Evolutionary conservation across 1,140 invertebrate genomes (phyloP).

Genomic region (Leptinotarsa undecemlineata): DNA sequence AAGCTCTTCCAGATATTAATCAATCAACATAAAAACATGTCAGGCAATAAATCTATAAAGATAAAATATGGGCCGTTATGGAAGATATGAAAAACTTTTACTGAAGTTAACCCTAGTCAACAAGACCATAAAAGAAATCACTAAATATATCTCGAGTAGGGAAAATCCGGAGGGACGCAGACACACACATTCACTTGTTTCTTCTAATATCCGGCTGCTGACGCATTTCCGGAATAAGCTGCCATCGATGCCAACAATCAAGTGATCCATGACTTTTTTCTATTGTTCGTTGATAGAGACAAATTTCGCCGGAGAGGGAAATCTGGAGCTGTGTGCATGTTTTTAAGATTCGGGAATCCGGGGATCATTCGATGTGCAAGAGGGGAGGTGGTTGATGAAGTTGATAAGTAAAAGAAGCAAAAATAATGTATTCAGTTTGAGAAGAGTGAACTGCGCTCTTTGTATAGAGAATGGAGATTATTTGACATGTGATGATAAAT

Average conservation of each 20-base stretch:
- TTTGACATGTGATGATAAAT: too few species aligned
- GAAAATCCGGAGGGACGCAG: conserved; percentile 16
- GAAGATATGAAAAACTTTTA: conserved; percentile 28
- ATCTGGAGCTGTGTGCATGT: conserved; percentile 9
- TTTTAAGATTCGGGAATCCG: conserved; percentile 17
- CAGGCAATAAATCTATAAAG: conserved; percentile 27
- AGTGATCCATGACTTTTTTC: conserved; percentile 31
- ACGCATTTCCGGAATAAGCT: conserved; percentile 29
- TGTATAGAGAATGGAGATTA: too few species aligned
- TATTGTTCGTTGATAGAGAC: conserved; percentile 26
- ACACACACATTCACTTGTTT: conserved; percentile 29
- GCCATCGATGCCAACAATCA: conserved; percentile 19
- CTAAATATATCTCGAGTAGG: conserved; percentile 22
- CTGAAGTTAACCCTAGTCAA: conserved; percentile 28
- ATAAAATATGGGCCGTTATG: conserved; percentile 27
- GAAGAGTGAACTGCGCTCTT: too few species aligned
- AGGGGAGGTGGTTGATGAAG: background rate
- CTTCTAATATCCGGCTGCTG: conserved; percentile 27
- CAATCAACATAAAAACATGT: conserved; percentile 28
- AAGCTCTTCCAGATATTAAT: conserved; percentile 23
- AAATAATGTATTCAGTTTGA: background rate
- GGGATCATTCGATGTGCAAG: background rate
- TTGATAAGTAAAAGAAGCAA: background rate
- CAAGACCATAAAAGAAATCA: conserved; percentile 30
- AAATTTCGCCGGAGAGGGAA: conserved; percentile 28